Evolutionary conservation across 2,113 vertebrate genomes (phyloP), one percentile per base, ranked within the genome.

Genomic region (Cynocephalus volans): DNA sequence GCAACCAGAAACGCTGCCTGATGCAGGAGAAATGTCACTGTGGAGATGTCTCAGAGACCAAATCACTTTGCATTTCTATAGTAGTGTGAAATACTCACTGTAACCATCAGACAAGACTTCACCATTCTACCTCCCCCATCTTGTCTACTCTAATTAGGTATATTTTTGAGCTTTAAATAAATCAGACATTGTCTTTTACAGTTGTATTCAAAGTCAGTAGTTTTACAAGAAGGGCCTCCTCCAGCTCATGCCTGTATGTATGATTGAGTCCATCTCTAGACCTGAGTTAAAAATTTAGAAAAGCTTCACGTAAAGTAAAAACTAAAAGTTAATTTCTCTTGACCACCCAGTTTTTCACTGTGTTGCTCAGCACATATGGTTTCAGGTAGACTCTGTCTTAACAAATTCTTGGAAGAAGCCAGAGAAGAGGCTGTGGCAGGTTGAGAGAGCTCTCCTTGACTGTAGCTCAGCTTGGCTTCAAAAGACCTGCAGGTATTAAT

Each of bases 121-220:
- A 1, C 26, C 0, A 1, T 52, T 69, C 50, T 58, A 17, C 50
- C 48, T 85, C 24, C 36, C 94, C 52, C 8, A 1, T 41, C 21
- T 58, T 18, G 11, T 70, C 54, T 75, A 26, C 52, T 56, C 50
- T 50, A 28, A 93, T 84, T 1, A 82, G 62, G 36, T 64, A 82
- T 73, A 23, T 73, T 86, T 80, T 15, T 79, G 56, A 80, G 94
- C 58, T 88, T 50, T 80, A 69, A n/a, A 33, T 73, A 93, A 33
- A 76, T 7, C 24, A 58, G 19, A 83, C 69, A 21, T 72, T 45
- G 1, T 70, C 73, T 85, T 56, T 79, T 50, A 14, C 6, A 14
- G 58, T 31, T 62, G 58, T 14, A 56, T 79, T 89, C 24, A 65
- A 69, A 31, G 36, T 70, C 75, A 64, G 60, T 36, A 52, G 26